A percentile compares a stretch with the other conserved stretches of the same genome.
Evolutionary conservation across 2,113 vertebrate genomes (phyloP).

Genomic region (Stigmatopora nigra): DNA sequence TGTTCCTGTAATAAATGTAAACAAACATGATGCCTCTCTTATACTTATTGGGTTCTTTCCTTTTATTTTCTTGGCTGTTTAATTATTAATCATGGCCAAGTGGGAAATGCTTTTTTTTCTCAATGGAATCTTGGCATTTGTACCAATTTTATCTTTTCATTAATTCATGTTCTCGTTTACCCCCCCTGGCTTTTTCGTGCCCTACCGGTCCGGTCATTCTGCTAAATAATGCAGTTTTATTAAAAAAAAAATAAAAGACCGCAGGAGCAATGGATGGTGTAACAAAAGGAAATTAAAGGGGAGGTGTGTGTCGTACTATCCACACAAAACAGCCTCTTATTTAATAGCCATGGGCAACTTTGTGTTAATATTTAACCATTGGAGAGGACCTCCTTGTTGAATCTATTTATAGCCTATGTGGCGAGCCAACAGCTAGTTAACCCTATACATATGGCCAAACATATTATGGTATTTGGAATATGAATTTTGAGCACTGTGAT

Average conservation of each 20-base stretch:
- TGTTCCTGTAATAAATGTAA: conserved; percentile 59
- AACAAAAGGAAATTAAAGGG: not conserved
- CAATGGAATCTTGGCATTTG: not conserved
- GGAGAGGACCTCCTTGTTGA: not conserved
- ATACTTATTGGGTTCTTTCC: not conserved
- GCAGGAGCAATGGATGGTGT: not conserved
- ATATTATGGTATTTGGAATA: too few species aligned
- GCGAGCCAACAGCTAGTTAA: conserved; percentile 44
- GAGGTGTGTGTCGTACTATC: not conserved
- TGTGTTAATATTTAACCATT: not conserved
- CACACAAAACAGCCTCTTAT: not conserved
- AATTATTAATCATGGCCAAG: not conserved
- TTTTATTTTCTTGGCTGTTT: not conserved
- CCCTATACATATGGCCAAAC: too few species aligned
- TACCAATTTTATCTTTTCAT: not conserved
- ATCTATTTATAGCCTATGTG: conserved; percentile 51
- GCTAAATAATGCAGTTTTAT: not conserved
- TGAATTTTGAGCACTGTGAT: too few species aligned
- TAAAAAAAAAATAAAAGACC: not conserved
- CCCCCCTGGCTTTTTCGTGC: not conserved
- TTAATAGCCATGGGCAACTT: not conserved
- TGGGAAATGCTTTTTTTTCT: not conserved
- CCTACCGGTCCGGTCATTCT: not conserved
- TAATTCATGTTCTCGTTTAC: not conserved
- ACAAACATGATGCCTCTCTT: conserved; percentile 23